phyloP scores from a whole-genome alignment of 2,797 vertebrate genomes.

The Artibeus jamaicensis region DNA sequence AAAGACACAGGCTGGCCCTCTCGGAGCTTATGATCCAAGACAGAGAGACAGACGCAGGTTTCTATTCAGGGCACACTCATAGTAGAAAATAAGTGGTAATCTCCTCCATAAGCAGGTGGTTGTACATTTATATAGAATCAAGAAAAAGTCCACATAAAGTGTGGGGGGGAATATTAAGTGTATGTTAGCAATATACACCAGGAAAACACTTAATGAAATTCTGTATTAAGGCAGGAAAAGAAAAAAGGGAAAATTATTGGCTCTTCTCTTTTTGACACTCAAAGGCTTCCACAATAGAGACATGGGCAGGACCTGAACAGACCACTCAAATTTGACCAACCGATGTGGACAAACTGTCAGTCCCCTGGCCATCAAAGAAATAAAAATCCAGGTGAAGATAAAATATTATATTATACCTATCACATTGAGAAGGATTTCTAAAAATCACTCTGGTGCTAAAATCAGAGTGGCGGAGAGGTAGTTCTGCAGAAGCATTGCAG shows the following conservation, averaged over 20 bases:
- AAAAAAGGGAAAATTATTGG: neutral
- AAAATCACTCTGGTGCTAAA: neutral
- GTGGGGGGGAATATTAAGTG: neutral
- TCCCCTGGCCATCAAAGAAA: neutral
- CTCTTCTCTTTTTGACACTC: neutral
- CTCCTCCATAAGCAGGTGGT: neutral
- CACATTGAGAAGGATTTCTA: neutral
- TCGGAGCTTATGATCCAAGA: neutral
- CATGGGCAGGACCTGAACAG: neutral
- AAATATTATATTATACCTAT: neutral
- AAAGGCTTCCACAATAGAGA: neutral
- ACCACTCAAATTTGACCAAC: neutral
- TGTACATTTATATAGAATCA: neutral
- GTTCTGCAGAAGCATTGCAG: neutral
- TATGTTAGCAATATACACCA: neutral
- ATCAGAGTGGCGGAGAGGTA: neutral
- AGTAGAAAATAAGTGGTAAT: neutral
- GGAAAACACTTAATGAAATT: neutral
- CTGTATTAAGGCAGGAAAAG: neutral
- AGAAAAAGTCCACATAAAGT: neutral
- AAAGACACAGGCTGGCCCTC: neutral
- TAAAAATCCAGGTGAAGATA: neutral
- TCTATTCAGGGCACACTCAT: neutral
- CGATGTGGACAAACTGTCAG: neutral
- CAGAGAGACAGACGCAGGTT: neutral